Conservation (phyloP, 2,888 invertebrate genomes). For the Macaria liturata region DNA sequence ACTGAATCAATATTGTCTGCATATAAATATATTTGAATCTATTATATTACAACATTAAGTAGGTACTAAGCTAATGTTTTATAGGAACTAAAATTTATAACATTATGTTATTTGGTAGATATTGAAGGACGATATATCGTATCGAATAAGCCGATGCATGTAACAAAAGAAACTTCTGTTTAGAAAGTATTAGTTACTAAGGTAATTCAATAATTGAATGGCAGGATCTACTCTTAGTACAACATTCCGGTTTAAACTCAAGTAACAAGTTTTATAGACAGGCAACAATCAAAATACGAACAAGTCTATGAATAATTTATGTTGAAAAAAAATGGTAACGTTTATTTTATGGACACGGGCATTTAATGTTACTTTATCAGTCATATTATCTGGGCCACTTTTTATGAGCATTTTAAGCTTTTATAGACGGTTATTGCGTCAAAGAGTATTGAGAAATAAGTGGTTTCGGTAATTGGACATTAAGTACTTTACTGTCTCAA, state of each 20-base stretch:
- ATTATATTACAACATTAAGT: too few relatives aligned
- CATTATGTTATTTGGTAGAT: too few relatives aligned
- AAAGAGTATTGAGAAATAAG: constrained; percentile 6
- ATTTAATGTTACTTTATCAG: constrained; percentile 22
- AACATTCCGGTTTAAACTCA: constrained; percentile 5
- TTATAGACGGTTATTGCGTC: constrained; percentile 18
- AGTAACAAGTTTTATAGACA: constrained; percentile 14
- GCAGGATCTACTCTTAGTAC: too few relatives aligned
- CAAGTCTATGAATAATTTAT: constrained; percentile 32
- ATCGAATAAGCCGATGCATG: too few relatives aligned
- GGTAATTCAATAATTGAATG: too few relatives aligned
- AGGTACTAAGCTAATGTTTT: too few relatives aligned
- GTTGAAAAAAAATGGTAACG: constrained; percentile 23
- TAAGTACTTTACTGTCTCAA: background rate
- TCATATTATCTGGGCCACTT: constrained; percentile 26
- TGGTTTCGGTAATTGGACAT: constrained; percentile 1
- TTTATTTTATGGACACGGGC: constrained; percentile 28
- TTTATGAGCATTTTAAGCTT: constrained; percentile 19
- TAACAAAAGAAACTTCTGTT: too few relatives aligned
- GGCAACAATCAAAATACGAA: constrained; percentile 10
- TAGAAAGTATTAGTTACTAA: too few relatives aligned
- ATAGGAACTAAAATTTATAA: too few relatives aligned
- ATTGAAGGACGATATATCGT: too few relatives aligned
- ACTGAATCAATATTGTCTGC: background rate
- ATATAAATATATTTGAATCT: background rate